Evolutionary conservation across 2,113 vertebrate species (phyloP), one percentile per base, ranked within the genome.

Genomic region (Numenius arquata): DNA sequence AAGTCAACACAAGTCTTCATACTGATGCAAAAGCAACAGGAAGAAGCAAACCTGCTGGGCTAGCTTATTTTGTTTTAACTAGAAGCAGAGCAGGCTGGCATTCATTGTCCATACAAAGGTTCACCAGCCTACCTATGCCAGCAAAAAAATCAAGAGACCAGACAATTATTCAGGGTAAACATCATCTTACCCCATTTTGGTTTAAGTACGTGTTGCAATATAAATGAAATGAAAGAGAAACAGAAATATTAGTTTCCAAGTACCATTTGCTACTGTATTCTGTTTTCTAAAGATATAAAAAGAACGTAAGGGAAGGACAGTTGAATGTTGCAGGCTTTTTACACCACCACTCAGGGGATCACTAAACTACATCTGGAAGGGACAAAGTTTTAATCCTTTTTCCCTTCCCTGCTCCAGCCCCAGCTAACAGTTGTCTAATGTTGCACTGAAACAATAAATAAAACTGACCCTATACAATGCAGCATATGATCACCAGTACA

Each of bases 21-120:
- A 81, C n/a, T 34, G 29, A 81, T 30, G 63, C 38, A 90, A 93
- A 95, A 63, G 76, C 93, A 90, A 84, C 26, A 84, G 52, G 90
- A 95, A 93, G 59, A 90, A 92, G n/a, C 38, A 92, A 90, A 95
- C 67, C 41, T 92, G 94, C 93, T 96, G 55, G 93, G 84, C 61
- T 89, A 79, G 91, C 95, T 95, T 73, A 85, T 70, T 96, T 86
- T 95, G 55, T 74, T 95, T 73, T 63, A 86, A 92, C 55, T 90
- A 62, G 29, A 92, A 95, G 29, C 79, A 92, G 88, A 95, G 90
- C 26, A 93, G 68, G 76, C 55, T 55, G 32, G 52, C 29, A 71
- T 92, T 93, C 73, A 71, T 11, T 48, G 47, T 59, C n/a, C 40
- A 50, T 29, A 84, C 50, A 95, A 86, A 95, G 47, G 72, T 66